These are phyloP conservation scores for Hydrochoerus hydrochaeris DNA, from an alignment of 2,113 vertebrate species.

Conservation along the genomic window DNA sequence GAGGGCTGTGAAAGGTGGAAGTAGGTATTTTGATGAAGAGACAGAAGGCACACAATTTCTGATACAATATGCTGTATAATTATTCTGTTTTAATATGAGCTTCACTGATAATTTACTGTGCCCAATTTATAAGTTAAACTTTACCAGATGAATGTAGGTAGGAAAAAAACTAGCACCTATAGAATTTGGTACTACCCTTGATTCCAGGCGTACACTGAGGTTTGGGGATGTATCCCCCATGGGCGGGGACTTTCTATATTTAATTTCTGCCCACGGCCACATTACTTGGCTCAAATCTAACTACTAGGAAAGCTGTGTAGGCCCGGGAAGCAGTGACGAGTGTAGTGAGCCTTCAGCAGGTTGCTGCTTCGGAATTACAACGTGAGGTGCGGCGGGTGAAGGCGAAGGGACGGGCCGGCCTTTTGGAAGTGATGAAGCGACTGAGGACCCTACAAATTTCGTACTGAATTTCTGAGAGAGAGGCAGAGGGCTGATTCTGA, in stretches of 20 bases:
- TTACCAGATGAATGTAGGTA: background rate
- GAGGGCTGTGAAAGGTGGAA: background rate
- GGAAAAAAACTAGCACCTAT: background rate
- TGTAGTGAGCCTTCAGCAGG: background rate
- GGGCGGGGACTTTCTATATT: background rate
- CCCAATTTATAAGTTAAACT: background rate
- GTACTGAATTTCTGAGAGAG: background rate
- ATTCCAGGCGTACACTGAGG: fast-evolving
- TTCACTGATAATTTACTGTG: background rate
- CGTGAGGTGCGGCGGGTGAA: fast-evolving
- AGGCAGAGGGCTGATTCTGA: background rate
- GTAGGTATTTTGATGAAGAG: background rate
- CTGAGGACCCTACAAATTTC: background rate
- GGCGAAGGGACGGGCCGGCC: background rate
- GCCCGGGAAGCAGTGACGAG: background rate
- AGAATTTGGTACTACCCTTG: background rate
- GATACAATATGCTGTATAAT: background rate
- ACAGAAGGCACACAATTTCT: background rate
- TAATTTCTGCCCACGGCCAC: background rate
- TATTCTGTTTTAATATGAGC: background rate
- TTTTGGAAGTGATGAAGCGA: background rate
- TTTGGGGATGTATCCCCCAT: background rate
- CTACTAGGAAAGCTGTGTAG: background rate
- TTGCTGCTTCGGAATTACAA: background rate
- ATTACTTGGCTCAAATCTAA: background rate